phyloP scores from a whole-genome alignment of 2,113 vertebrate genomes.

The Orthonyx spaldingii region DNA sequence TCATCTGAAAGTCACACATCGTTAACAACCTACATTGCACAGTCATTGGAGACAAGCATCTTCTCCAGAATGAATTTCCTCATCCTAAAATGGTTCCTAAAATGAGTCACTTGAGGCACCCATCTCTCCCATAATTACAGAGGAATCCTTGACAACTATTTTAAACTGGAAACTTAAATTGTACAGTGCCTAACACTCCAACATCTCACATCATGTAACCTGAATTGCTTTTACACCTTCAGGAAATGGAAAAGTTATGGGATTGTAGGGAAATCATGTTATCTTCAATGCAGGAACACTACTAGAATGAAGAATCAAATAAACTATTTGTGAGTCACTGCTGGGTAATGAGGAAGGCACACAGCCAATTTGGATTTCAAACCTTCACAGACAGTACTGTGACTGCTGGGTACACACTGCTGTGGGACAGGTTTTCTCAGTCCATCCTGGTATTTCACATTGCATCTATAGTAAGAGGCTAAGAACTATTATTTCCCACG shows the following conservation, averaged over 20 bases:
- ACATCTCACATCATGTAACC: neutral
- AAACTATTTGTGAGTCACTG: neutral
- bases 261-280: neutral
- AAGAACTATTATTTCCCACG: accelerated
- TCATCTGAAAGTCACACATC: neutral
- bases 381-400: accelerated
- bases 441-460: neutral
- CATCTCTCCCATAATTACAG: neutral
- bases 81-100: neutral
- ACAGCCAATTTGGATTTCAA: neutral
- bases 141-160: neutral
- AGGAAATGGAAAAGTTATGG: neutral
- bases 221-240: neutral
- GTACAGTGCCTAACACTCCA: neutral
- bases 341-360: neutral
- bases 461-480: neutral
- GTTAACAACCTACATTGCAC: neutral
- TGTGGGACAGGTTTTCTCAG: neutral
- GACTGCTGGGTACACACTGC: neutral
- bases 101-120: neutral
- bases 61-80: neutral
- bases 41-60: neutral
- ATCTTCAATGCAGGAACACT: neutral
- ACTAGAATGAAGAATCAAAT: neutral
- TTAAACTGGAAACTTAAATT: neutral